Evolutionary conservation across 92 coral and sea anemone species (phyloP).

Genomic region (Nematostella vectensis): DNA sequence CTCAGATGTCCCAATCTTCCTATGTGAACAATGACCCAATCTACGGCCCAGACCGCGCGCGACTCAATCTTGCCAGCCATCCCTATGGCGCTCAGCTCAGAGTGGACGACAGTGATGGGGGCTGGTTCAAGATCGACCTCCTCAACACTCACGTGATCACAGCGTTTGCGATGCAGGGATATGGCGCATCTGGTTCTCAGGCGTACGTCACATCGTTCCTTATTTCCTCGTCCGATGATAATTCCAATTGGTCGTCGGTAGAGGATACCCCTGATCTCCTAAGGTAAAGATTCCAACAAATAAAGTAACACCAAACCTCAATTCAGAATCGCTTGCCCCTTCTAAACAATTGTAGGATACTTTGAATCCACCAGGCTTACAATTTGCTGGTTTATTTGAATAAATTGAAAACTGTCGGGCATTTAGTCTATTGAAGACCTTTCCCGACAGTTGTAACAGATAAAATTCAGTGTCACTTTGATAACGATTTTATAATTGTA

Average conservation of each 20-base stretch:
- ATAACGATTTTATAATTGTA: too few relatives aligned
- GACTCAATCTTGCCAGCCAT: not conserved
- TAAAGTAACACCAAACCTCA: too few relatives aligned
- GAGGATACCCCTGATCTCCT: too few relatives aligned
- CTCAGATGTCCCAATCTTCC: not conserved
- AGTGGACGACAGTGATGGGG: not conserved
- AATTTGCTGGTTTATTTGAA: too few relatives aligned
- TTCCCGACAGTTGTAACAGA: too few relatives aligned
- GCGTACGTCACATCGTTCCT: not conserved
- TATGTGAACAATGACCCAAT: not conserved
- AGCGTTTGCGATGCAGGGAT: slow-evolving; percentile 3
- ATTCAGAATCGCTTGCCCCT: too few relatives aligned
- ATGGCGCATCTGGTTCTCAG: not conserved
- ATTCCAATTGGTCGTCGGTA: not conserved
- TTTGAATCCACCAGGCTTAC: too few relatives aligned
- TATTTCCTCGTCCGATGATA: not conserved
- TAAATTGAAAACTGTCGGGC: too few relatives aligned
- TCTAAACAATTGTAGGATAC: too few relatives aligned
- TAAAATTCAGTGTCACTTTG: too few relatives aligned
- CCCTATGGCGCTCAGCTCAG: not conserved
- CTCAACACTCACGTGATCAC: not conserved
- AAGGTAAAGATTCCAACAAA: too few relatives aligned
- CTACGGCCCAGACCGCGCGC: slow-evolving; percentile 1
- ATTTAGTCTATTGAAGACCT: too few relatives aligned
- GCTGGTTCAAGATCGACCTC: not conserved